Conservation (phyloP, 2,888 invertebrate species). For the Sympetrum striolatum region DNA sequence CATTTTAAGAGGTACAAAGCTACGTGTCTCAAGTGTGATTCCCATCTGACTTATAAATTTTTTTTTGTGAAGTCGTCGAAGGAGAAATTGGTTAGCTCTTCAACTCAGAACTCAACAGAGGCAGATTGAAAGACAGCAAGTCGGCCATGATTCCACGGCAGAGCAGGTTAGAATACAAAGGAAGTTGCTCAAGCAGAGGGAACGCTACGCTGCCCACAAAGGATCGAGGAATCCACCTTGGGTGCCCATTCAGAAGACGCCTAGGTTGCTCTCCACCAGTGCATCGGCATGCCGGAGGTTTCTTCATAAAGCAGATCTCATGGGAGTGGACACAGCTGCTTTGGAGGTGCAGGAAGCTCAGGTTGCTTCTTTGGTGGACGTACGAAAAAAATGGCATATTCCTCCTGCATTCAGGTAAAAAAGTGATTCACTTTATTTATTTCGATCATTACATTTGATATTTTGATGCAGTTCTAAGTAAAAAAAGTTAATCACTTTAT, state of each 20-base stretch:
- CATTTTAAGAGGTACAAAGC: background rate
- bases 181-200: slow-evolving; percentile 82
- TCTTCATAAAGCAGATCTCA: slow-evolving; percentile 83
- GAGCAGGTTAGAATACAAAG: slow-evolving; percentile 79
- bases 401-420: slow-evolving; percentile 78
- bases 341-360: slow-evolving; percentile 85
- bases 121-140: slow-evolving; percentile 64
- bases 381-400: slow-evolving; percentile 92
- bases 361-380: slow-evolving; percentile 80
- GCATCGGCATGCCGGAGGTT: slow-evolving; percentile 86
- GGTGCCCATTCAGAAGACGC: slow-evolving; percentile 96
- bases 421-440: no score
- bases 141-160: slow-evolving; percentile 69
- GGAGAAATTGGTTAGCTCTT: slow-evolving; percentile 85
- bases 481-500: no score
- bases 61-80: slow-evolving; percentile 65
- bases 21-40: background rate
- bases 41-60: background rate
- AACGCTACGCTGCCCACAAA: slow-evolving; percentile 80
- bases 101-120: slow-evolving; percentile 80
- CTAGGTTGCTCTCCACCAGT: slow-evolving; percentile 86
- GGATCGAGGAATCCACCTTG: slow-evolving; percentile 79
- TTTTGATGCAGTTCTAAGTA: no score
- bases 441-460: no score
- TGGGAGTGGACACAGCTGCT: slow-evolving; percentile 86